These are phyloP conservation scores for Polylopha cassiicola DNA, from an alignment of 2,888 invertebrate genomes.

Conservation along the genomic window DNA sequence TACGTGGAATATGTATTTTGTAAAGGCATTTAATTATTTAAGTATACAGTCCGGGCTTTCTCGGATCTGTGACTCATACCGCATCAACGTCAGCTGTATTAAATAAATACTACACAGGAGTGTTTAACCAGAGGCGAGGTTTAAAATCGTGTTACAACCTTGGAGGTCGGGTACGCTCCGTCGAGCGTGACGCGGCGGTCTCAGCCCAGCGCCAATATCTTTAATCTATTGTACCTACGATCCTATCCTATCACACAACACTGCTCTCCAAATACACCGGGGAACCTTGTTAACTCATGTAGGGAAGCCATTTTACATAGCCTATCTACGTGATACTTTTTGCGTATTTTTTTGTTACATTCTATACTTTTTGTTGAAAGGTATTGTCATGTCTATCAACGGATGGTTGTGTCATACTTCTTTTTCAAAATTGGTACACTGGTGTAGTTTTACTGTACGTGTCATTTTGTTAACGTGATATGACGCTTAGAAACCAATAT, in stretches of 20 bases:
- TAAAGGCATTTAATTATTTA: too few relatives aligned
- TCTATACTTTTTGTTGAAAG: too few relatives aligned
- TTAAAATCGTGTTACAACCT: constrained; percentile 65
- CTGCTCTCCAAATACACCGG: constrained; percentile 23
- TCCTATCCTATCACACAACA: constrained; percentile 30
- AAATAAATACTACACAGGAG: constrained; percentile 48
- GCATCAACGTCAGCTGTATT: constrained; percentile 23
- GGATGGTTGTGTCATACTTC: too few relatives aligned
- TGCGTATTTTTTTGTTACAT: too few relatives aligned
- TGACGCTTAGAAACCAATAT: too few relatives aligned
- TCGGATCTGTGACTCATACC: constrained; percentile 22
- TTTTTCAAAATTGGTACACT: too few relatives aligned
- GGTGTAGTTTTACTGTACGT: too few relatives aligned
- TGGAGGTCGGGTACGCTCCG: constrained; percentile 64
- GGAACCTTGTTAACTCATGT: constrained; percentile 12
- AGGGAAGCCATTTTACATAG: constrained; percentile 10
- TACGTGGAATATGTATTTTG: too few relatives aligned
- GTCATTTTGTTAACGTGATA: too few relatives aligned
- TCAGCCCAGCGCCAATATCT: constrained; percentile 56
- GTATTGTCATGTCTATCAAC: too few relatives aligned
- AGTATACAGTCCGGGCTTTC: too few relatives aligned
- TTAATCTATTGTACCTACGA: constrained; percentile 48
- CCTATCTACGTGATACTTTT: constrained; percentile 3
- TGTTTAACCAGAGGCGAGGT: constrained; percentile 45
- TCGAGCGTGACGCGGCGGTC: constrained; percentile 60